Conservation (phyloP, 2,888 invertebrate species). For the Tachystola acroxantha region DNA sequence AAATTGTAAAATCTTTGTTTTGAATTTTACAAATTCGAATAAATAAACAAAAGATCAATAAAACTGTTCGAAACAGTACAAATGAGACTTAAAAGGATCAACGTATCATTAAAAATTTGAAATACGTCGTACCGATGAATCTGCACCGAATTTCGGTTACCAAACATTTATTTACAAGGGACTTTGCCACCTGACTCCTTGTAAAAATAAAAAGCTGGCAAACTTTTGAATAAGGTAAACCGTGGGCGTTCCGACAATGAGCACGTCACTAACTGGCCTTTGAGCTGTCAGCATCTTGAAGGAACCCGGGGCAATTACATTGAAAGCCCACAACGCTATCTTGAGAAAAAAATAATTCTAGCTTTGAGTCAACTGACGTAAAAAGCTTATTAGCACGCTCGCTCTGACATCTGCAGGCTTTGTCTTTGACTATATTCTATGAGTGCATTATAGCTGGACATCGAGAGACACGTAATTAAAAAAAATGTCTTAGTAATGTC, state of each 20-base stretch:
- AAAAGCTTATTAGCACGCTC: slow-evolving; percentile 70
- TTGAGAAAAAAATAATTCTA: slow-evolving; percentile 68
- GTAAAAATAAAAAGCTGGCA: slow-evolving; percentile 52
- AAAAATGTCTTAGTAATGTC: too few relatives aligned
- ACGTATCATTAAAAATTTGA: not conserved
- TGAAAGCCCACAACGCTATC: slow-evolving; percentile 71
- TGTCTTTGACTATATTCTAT: slow-evolving; percentile 22
- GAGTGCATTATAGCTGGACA: too few relatives aligned
- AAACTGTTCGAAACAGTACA: not conserved
- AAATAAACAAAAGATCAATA: not conserved
- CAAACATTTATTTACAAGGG: slow-evolving; percentile 26
- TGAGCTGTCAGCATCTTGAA: slow-evolving; percentile 74
- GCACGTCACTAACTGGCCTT: slow-evolving; percentile 69
- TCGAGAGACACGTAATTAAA: too few relatives aligned
- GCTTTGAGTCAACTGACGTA: slow-evolving; percentile 58
- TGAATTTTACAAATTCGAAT: slow-evolving; percentile 13
- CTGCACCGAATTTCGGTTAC: slow-evolving; percentile 15
- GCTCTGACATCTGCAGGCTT: slow-evolving; percentile 37
- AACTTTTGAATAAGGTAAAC: slow-evolving; percentile 73
- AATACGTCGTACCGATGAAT: not conserved
- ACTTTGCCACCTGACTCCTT: slow-evolving; percentile 35
- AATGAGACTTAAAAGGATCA: not conserved
- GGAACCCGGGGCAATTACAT: slow-evolving; percentile 76
- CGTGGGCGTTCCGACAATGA: slow-evolving; percentile 74
- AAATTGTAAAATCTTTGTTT: slow-evolving; percentile 22